Evolutionary conservation across 92 coral and sea anemone genomes (phyloP).

Genomic region (Bergia sp.): DNA sequence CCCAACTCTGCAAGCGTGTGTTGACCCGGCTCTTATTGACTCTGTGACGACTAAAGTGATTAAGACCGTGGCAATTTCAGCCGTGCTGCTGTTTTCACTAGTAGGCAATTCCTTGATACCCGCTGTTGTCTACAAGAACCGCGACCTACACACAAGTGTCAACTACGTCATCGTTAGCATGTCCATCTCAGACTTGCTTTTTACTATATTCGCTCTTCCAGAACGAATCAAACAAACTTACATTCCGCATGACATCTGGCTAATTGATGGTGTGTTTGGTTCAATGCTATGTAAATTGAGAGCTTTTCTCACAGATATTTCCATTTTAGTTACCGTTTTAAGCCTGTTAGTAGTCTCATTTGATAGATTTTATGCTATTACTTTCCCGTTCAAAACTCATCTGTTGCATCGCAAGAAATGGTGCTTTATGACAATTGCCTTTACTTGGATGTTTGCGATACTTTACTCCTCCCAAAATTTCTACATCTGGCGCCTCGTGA

Average conservation of each 20-base stretch:
- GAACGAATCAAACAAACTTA: neutral
- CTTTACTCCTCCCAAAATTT: neutral
- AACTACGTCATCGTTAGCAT: conserved; percentile 19
- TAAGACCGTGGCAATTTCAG: neutral
- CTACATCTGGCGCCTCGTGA: neutral
- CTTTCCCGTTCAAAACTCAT: neutral
- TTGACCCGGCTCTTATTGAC: neutral
- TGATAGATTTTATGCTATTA: neutral
- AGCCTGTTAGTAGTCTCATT: conserved; percentile 6
- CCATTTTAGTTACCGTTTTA: neutral
- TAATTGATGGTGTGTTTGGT: neutral
- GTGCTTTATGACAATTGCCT: neutral
- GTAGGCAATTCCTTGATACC: neutral
- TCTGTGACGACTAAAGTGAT: neutral
- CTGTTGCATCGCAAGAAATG: neutral
- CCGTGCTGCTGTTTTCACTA: neutral
- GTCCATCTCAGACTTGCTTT: conserved; percentile 9
- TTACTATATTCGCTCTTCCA: neutral
- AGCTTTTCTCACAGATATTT: neutral
- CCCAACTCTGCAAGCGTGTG: neutral
- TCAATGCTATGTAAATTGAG: neutral
- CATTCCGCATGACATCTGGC: neutral
- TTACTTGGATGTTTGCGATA: neutral
- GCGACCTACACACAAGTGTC: neutral
- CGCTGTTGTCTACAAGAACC: neutral